Conservation (phyloP, 2,113 vertebrate species). For the Calypte anna region DNA sequence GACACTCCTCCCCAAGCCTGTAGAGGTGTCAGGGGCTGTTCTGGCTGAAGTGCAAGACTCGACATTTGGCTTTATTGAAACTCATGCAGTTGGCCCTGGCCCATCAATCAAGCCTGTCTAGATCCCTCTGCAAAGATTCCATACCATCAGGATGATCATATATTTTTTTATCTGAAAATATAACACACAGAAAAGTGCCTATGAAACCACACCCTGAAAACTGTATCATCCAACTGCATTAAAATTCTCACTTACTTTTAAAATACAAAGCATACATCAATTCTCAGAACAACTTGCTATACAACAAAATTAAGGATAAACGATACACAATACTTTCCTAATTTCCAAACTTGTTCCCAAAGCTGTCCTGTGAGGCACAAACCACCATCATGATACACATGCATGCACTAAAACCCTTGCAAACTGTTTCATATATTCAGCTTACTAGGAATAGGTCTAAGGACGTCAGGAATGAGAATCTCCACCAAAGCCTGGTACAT, state of each 20-base stretch:
- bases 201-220: neutral
- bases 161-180: neutral
- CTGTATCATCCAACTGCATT: neutral
- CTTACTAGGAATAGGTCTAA: constrained; percentile 87
- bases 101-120: no score
- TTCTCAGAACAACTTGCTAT: neutral
- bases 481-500: constrained; percentile 88
- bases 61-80: no score
- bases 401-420: constrained; percentile 48
- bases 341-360: constrained; percentile 20
- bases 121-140: no score
- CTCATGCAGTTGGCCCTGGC: no score
- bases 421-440: constrained; percentile 55
- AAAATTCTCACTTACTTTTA: neutral
- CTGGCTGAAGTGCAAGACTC: no score
- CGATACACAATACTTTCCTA: neutral
- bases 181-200: neutral
- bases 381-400: neutral
- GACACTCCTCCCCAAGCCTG: no score
- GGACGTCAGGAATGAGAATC: constrained; percentile 86
- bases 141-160: no score
- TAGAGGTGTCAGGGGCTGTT: no score
- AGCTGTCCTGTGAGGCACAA: constrained; percentile 4
- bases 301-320: constrained; percentile 27
- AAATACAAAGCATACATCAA: neutral